Evolutionary conservation across 2,797 vertebrate genomes (phyloP).

Genomic region (Aphelocoma californica): DNA sequence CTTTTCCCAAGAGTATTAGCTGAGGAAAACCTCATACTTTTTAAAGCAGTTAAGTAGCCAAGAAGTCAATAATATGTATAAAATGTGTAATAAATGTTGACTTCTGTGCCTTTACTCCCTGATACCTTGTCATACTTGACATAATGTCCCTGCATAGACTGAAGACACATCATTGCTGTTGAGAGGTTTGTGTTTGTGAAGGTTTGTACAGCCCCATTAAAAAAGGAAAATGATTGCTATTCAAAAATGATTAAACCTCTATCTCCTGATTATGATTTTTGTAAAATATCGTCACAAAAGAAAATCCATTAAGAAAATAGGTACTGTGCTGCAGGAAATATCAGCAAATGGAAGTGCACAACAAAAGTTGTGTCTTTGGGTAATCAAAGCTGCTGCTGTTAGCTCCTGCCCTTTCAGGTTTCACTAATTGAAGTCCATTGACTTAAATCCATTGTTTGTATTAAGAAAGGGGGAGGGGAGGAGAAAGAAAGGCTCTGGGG

Average conservation of each 20-base stretch:
- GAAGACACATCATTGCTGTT: neutral
- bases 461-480: neutral
- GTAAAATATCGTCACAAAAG: neutral
- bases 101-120: neutral
- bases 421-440: neutral
- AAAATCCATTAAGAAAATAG: neutral
- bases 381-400: conserved; percentile 1
- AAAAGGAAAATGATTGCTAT: neutral
- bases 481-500: neutral
- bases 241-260: neutral
- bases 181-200: neutral
- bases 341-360: neutral
- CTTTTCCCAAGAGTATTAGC: neutral
- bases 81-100: neutral
- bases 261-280: neutral
- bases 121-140: neutral
- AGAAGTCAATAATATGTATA: conserved; percentile 22
- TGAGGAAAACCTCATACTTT: neutral
- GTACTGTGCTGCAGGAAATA: neutral
- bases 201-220: neutral
- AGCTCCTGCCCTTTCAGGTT: neutral
- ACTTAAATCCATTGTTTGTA: conserved; percentile 11
- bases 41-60: neutral
- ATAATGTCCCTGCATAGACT: neutral
- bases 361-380: neutral